Conservation (phyloP, 2,888 invertebrate species). For the Limnephilus auricula region DNA sequence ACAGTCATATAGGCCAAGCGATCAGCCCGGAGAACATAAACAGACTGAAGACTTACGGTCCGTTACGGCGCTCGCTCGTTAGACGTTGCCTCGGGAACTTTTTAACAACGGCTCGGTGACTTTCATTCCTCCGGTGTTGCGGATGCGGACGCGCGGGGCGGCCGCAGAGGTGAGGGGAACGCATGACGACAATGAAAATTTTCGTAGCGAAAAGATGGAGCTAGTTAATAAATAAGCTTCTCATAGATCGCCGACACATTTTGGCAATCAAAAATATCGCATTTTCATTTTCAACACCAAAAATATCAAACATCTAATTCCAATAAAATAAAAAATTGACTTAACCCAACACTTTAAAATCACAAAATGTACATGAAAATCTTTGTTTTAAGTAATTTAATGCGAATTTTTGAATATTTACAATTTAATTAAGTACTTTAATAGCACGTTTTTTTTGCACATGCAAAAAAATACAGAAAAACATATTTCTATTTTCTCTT, state of each 20-base stretch:
- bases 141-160: slow-evolving; percentile 14
- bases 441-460: not conserved
- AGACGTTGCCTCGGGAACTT: slow-evolving; percentile 62
- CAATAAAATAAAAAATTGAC: not conserved
- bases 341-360: not conserved
- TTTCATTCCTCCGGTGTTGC: slow-evolving; percentile 58
- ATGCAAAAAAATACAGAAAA: not conserved
- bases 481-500: not conserved
- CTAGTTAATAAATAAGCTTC: not conserved
- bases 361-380: not conserved
- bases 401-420: not conserved
- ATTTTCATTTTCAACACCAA: not conserved
- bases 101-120: slow-evolving; percentile 62
- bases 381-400: not conserved
- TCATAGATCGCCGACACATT: not conserved
- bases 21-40: slow-evolving; percentile 64
- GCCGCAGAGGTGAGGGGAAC: slow-evolving; percentile 5
- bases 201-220: slow-evolving; percentile 35
- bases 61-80: slow-evolving; percentile 56
- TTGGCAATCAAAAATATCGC: not conserved
- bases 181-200: slow-evolving; percentile 19
- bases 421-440: not conserved
- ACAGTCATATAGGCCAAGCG: slow-evolving; percentile 59
- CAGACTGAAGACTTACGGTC: slow-evolving; percentile 64
- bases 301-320: not conserved